These are phyloP conservation scores for Spea bombifrons DNA, from an alignment of 2,113 vertebrate species.

Conservation along the genomic window DNA sequence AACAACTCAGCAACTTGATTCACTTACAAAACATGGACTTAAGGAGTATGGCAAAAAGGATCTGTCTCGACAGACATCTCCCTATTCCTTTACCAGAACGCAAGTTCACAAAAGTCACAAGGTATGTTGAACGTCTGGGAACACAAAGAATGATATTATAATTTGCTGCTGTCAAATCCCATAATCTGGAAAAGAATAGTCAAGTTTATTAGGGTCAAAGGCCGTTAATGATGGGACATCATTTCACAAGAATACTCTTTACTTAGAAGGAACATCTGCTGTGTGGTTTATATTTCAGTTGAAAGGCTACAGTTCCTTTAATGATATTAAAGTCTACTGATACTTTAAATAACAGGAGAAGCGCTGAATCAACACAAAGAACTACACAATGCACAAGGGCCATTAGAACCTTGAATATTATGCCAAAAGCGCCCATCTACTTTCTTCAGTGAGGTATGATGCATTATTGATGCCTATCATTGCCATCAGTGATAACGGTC, in stretches of 20 bases:
- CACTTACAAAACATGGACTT: too few species aligned
- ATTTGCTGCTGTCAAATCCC: too few species aligned
- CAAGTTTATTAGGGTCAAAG: background rate
- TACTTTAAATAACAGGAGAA: conserved; percentile 27
- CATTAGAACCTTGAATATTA: background rate
- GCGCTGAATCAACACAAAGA: background rate
- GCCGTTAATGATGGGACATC: background rate
- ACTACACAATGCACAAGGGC: background rate
- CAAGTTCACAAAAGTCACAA: too few species aligned
- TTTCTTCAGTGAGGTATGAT: background rate
- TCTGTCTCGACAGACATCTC: too few species aligned
- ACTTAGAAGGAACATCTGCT: conserved; percentile 7
- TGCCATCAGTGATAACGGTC: too few species aligned
- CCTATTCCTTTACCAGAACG: too few species aligned
- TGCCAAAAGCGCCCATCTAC: background rate
- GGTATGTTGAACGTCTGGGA: too few species aligned
- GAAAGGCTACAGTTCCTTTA: conserved; percentile 6
- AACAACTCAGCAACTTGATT: too few species aligned
- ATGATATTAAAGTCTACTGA: conserved; percentile 10
- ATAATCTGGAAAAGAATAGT: too few species aligned
- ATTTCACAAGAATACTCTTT: background rate
- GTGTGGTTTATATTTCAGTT: conserved; percentile 8
- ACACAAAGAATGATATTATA: too few species aligned
- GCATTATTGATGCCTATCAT: conserved; percentile 2
- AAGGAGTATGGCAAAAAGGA: too few species aligned